Evolutionary conservation across 2,113 vertebrate genomes (phyloP).

Genomic region (Zosterops japonicus): DNA sequence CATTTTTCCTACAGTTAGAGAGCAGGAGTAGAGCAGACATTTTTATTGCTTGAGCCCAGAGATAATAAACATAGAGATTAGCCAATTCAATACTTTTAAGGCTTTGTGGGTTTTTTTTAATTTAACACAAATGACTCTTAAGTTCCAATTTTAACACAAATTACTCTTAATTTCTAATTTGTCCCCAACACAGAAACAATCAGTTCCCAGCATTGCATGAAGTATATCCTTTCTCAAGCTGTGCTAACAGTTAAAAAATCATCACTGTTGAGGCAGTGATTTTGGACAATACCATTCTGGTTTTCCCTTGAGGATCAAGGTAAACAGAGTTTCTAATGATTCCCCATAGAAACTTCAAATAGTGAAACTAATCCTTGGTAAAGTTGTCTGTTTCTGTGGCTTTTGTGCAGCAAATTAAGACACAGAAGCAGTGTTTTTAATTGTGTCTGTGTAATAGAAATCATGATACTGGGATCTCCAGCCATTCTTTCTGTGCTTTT

Average conservation of each 20-base stretch:
- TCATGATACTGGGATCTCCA: rapidly evolving
- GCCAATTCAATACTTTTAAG: neutral
- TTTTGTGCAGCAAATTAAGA: neutral
- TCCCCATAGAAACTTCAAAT: neutral
- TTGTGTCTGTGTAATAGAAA: neutral
- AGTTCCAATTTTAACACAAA: slow-evolving; percentile 7
- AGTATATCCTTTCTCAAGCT: neutral
- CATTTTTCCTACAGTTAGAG: neutral
- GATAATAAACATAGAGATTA: neutral
- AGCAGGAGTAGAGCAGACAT: neutral
- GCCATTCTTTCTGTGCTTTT: neutral
- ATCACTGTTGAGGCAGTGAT: neutral
- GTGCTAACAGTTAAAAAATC: neutral
- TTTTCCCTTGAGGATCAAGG: neutral
- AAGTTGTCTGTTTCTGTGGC: neutral
- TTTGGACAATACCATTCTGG: neutral
- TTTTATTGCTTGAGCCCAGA: neutral
- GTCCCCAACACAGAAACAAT: neutral
- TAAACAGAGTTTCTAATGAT: neutral
- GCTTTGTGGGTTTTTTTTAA: neutral
- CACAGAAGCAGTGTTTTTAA: neutral
- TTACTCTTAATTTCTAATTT: neutral
- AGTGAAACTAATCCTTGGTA: neutral
- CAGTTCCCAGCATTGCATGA: neutral
- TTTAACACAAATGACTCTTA: neutral